Evolutionary conservation across 2,888 invertebrate species (phyloP), one percentile per base, ranked within the genome.

Genomic region (Congeria kusceri): DNA sequence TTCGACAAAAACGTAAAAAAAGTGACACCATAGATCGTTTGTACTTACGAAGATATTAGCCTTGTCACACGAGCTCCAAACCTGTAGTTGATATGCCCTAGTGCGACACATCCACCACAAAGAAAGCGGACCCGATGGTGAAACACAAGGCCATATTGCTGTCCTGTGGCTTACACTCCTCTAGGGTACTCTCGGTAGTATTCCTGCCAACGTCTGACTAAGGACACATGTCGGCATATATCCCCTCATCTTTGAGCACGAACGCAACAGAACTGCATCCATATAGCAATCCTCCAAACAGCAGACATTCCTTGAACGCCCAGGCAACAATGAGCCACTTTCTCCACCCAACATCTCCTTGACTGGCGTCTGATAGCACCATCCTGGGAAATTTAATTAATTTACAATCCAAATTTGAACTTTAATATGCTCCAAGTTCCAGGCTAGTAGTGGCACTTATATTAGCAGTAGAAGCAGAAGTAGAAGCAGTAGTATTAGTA

Each of bases 251-350:
- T 61, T 87, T 88, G 29, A 90, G 61, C 3, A 90, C 75, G 70
- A 86, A 90, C 13, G 88, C 87, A 2, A 90, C 76, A 0, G 90
- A 88, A 11, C 83, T 84, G 89, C 90, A 90, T n/a, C 90, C 90
- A 67, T 88, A 89, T n/a, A 89, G 57, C 11, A 86, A 79, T 15
- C 90, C 90, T 18, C 86, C 88, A 62, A 90, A 88, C 7, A 87
- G 61, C 27, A 90, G 57, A 57, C 86, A 86, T 62, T 90, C 90
- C 15, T 88, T 27, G 65, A 88, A 85, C 4, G 85, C 87, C 88
- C 88, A 89, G 0, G 74, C 78, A 1, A 83, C 83, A 20, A 83
- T 68, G 44, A 87, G 4, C 23, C 73, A 86, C 25, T 82, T 86
- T 29, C 57, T 63, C 70, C 75, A 75, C n/a, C n/a, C n/a, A n/a